Conservation (phyloP, 1,140 invertebrate genomes). For the Drosophila asahinai region DNA sequence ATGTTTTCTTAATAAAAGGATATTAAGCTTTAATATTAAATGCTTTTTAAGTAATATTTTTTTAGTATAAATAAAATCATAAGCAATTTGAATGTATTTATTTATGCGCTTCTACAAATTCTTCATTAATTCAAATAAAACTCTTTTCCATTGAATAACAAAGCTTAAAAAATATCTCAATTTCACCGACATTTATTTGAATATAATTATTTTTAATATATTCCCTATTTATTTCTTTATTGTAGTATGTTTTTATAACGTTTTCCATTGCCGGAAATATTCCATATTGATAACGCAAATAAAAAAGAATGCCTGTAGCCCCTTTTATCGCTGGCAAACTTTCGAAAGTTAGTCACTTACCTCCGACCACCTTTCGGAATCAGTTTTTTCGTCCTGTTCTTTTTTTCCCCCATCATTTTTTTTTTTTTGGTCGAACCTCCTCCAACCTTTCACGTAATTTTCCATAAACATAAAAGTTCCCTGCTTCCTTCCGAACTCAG, state of each 20-base stretch:
- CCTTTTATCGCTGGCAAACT: constrained; percentile 70
- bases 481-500: constrained; percentile 42
- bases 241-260: too few species aligned
- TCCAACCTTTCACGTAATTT: constrained; percentile 65
- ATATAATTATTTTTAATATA: not conserved
- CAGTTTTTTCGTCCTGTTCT: constrained; percentile 5
- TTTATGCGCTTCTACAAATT: too few species aligned
- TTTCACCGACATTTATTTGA: not conserved
- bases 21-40: too few species aligned
- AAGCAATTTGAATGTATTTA: too few species aligned
- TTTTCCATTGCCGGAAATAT: constrained; percentile 43
- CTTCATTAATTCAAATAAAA: too few species aligned
- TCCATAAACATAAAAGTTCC: constrained; percentile 78
- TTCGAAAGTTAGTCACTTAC: constrained; percentile 69
- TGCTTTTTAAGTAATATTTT: too few species aligned
- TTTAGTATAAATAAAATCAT: too few species aligned
- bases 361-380: constrained; percentile 14
- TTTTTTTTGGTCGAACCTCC: constrained; percentile 6
- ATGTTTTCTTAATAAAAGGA: too few species aligned
- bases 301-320: constrained; percentile 32
- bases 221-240: not conserved
- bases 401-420: constrained; percentile 3
- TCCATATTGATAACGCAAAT: constrained; percentile 43
- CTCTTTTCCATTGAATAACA: too few species aligned
- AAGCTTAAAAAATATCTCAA: too few species aligned